phyloP scores from a whole-genome alignment of 2,797 vertebrate genomes.

The Mormyrops boulengeri region DNA sequence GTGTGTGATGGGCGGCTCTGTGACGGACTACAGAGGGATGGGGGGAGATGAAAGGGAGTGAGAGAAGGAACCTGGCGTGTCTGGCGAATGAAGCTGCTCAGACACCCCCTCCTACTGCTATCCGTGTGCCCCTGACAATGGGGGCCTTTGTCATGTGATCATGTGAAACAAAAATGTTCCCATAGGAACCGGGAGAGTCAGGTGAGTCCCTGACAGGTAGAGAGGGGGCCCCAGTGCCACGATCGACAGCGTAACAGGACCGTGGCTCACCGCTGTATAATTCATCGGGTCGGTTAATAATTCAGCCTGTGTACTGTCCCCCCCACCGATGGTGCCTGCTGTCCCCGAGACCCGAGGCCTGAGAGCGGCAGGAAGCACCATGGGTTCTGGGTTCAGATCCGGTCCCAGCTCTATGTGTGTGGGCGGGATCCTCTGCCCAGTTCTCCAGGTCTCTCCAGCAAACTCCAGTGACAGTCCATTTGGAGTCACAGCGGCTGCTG shows the following conservation, averaged over 20 bases:
- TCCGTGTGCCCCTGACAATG: constrained; percentile 39
- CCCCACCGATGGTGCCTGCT: neutral
- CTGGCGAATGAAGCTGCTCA: neutral
- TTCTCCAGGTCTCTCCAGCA: neutral
- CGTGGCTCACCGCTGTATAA: neutral
- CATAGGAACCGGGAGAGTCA: constrained; percentile 25
- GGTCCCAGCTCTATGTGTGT: neutral
- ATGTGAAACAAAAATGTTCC: constrained; percentile 34
- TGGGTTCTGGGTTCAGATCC: neutral
- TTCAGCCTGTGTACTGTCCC: neutral
- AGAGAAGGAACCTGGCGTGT: neutral
- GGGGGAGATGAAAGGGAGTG: constrained; percentile 1
- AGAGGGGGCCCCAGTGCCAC: neutral
- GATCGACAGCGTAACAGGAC: neutral
- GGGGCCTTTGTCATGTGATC: constrained; percentile 46
- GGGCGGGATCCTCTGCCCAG: neutral
- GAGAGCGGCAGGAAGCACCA: neutral
- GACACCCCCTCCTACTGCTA: neutral
- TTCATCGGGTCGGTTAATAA: constrained; percentile 12
- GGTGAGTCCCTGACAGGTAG: neutral
- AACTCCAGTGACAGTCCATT: neutral
- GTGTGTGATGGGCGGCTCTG: neutral
- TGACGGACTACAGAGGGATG: neutral
- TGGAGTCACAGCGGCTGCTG: neutral
- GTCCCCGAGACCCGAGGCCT: neutral